A percentile compares a stretch with the other conserved stretches of the same genome.
Evolutionary conservation across 2,888 invertebrate species (phyloP).

Genomic region (Ryuthela nishihirai): DNA sequence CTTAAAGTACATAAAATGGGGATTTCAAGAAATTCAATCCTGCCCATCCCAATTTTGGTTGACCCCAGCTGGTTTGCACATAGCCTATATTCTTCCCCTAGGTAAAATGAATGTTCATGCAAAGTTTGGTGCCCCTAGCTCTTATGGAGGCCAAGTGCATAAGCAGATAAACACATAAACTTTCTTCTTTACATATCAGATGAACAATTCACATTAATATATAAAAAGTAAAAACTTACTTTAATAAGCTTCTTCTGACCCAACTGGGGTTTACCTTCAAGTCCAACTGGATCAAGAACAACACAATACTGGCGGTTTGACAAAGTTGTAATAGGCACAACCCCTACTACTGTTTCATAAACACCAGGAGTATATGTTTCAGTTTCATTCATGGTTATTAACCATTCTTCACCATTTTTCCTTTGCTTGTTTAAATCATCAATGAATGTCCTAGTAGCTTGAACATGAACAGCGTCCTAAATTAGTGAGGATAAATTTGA

Average conservation of each 20-base stretch:
- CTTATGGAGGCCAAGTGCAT: too few species aligned
- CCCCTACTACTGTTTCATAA: constrained; percentile 54
- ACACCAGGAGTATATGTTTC: constrained; percentile 57
- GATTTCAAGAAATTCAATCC: too few species aligned
- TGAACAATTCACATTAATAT: too few species aligned
- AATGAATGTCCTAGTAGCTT: constrained; percentile 52
- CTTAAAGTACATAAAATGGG: too few species aligned
- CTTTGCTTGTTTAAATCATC: constrained; percentile 52
- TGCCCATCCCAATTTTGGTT: too few species aligned
- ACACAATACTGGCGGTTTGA: constrained; percentile 55
- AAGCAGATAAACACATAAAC: too few species aligned
- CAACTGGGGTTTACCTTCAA: constrained; percentile 51
- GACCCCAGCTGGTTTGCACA: too few species aligned
- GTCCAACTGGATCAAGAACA: constrained; percentile 52
- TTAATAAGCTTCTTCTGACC: constrained; percentile 54
- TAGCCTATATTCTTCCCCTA: too few species aligned
- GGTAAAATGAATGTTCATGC: too few species aligned
- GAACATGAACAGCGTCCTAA: constrained; percentile 54
- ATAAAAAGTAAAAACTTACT: constrained; percentile 39
- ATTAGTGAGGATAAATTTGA: too few species aligned
- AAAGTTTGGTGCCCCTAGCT: too few species aligned
- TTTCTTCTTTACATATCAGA: too few species aligned
- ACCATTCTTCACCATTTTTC: constrained; percentile 56
- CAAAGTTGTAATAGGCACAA: constrained; percentile 53
- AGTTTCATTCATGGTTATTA: constrained; percentile 53